Base-by-base conservation (phyloP, 2,888 invertebrate genomes). In the Cryptocephalus moraei region DNA sequence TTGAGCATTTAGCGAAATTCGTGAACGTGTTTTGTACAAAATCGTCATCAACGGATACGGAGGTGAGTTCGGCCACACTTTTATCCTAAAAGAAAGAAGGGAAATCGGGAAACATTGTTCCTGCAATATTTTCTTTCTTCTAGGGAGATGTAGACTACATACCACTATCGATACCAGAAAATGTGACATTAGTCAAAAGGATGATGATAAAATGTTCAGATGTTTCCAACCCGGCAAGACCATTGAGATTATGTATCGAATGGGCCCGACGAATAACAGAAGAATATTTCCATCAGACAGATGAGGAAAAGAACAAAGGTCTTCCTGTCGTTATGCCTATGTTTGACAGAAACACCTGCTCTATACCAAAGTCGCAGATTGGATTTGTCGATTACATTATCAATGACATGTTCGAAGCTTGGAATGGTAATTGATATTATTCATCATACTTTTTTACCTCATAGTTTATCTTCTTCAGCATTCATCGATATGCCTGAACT, bases 121-220 rank as follows among this genome's bases (percentile, higher is more conserved):
- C 38, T 12, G 8, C 40, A 40, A 6, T 14, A 14, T 4, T 12
- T 10, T 31, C 38, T n/a, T 22, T 39, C 44, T 49, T 47, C 33
- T 47, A 54, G 51, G 49, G 49, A 43, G 55, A 54, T 14, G 46
- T 12, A 34, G 63, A 63, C 14, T 60, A 53, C 45, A 48, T 55
- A 9, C 62, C 60, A 0, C 64, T 84, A 36, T 71, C 79, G 13
- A 73, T 76, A 33, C 81, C 84, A 1, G 94, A 95, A 64, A 93
- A 93, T 67, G 81, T 89, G 49, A 80, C 84, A 36, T 75, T 95
- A 34, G 84, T 94, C 51, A 91, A 92, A 67, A 78, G 95, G 53
- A 96, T 99, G 92, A 82, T 97, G 76, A 95, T 99, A 65, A 99
- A 96, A 70, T 95, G 95, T 68, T 93, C 96, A 0, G 97, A 99